phyloP scores from a whole-genome alignment of 2,797 vertebrate species.

The Anomalospiza imberbis region DNA sequence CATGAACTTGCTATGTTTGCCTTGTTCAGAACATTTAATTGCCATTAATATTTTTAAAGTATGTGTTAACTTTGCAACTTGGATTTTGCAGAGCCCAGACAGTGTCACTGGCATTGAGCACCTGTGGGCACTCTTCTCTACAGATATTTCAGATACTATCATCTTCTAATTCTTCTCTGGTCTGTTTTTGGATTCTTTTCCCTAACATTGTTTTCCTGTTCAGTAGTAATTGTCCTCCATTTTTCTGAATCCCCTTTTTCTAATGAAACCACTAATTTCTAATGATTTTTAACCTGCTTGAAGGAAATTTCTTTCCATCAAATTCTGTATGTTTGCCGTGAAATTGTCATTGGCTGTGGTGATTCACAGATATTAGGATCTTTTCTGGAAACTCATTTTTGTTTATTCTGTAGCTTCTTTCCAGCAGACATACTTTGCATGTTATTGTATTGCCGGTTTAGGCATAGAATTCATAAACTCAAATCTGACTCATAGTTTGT shows the following conservation, averaged over 20 bases:
- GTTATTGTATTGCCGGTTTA: not conserved
- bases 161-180: not conserved
- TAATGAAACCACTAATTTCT: not conserved
- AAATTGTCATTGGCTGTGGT: not conserved
- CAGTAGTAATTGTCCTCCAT: not conserved
- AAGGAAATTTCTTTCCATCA: not conserved
- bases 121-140: not conserved
- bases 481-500: not conserved
- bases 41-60: not conserved
- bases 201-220: not conserved
- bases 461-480: not conserved
- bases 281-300: not conserved
- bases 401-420: not conserved
- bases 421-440: not conserved
- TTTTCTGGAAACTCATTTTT: not conserved
- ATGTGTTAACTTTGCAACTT: not conserved
- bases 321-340: not conserved
- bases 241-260: not conserved
- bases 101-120: not conserved
- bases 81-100: not conserved
- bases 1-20: not conserved
- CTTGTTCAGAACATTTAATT: not conserved
- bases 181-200: not conserved
- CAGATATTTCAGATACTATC: fast-evolving
- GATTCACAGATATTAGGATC: not conserved